Evolutionary conservation across 2,888 invertebrate genomes (phyloP).

Genomic region (Cataglyphis altisquamis): DNA sequence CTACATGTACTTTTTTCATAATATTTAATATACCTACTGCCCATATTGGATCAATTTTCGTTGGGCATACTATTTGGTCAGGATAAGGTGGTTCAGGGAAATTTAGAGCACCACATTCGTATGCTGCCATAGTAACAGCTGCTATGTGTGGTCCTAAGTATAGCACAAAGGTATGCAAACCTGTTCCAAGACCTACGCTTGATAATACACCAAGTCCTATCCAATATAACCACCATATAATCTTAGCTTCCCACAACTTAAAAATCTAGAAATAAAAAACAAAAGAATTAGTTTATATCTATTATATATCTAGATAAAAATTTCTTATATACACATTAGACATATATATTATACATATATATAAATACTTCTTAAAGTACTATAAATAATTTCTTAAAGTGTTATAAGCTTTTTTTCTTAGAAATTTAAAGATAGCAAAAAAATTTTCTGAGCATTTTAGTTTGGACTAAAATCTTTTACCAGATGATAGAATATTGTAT

Average conservation of each 20-base stretch:
- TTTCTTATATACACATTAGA: background rate
- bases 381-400: no score
- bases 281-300: slow-evolving; percentile 1
- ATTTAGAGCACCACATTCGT: slow-evolving; percentile 97
- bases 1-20: slow-evolving; percentile 97
- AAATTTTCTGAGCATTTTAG: no score
- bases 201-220: slow-evolving; percentile 97
- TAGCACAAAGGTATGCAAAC: slow-evolving; percentile 98
- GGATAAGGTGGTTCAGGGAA: slow-evolving; percentile 99
- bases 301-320: background rate
- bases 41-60: slow-evolving; percentile 88
- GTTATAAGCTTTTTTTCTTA: no score
- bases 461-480: no score
- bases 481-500: no score
- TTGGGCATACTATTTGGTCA: slow-evolving; percentile 98
- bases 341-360: no score
- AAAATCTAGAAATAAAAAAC: slow-evolving; percentile 78
- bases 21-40: slow-evolving; percentile 95
- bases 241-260: slow-evolving; percentile 83
- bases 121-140: slow-evolving; percentile 98
- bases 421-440: no score
- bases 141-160: slow-evolving; percentile 99
- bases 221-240: slow-evolving; percentile 96
- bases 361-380: no score
- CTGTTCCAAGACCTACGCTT: slow-evolving; percentile 99